Evolutionary conservation across 64 coral and sea anemone species (phyloP), one percentile per base, ranked within the genome.

Genomic region (Pachyseris speciosa): DNA sequence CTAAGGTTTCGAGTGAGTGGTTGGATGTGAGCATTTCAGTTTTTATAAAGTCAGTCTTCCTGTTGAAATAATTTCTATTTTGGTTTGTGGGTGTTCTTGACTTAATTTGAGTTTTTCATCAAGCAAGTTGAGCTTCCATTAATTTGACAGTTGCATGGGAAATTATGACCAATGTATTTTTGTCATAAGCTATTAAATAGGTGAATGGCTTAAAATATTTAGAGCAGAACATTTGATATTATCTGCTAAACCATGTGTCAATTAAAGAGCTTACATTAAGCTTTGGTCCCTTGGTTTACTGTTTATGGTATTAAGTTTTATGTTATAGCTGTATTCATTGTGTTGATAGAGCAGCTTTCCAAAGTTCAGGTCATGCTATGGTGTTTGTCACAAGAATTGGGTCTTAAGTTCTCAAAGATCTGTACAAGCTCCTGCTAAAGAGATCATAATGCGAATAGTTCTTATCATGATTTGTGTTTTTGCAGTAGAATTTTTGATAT

Each of bases 261-360:
- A 49, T 53, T 49, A 79, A 79, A 79, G 75, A 57, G 75, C 47
- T 81, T 61, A 81, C 52, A 39, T 81, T 81, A 26, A 58, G 34
- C 73, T 76, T n/a, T 28, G 50, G 45, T 47, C 37, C 39, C 31
- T 57, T 31, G 52, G 26, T 11, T 15, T 58, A 15, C 37, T 81
- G 53, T 81, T 77, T 61, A 26, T 41, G 53, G 36, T 12, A 41
- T 81, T 81, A 61, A 63, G 33, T 24, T 10, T 3, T 33, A 37
- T 55, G 27, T 78, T 78, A 55, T 36, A 55, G 28, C 75, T n/a
- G 16, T 57, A 67, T 67, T 33, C 64, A 33, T 1, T 67, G 64
- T 67, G 29, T 67, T 67, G 64, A 34, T 26, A 1, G 9, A 67
- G 28, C 31, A 26, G 64, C 64, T 67, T 67, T 67, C 0, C 64